These are phyloP conservation scores for Oryzias curvinotus DNA, from an alignment of 2,113 vertebrate species.

Conservation along the genomic window DNA sequence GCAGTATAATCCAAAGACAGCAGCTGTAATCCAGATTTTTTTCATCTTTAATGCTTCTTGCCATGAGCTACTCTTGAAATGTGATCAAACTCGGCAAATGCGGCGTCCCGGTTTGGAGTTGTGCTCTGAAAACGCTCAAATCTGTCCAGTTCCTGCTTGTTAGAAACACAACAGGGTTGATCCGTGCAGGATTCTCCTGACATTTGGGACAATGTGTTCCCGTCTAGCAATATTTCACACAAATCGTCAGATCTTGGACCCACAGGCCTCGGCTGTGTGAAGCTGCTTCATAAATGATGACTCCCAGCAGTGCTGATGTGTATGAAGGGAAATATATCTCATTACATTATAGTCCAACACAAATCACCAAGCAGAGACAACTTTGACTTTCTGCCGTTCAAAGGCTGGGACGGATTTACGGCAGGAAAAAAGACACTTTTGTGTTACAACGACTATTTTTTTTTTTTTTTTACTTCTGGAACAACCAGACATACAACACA, in stretches of 20 bases:
- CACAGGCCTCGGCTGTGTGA: neutral
- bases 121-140: neutral
- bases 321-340: neutral
- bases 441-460: neutral
- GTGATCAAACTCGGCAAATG: neutral
- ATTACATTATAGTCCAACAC: neutral
- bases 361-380: neutral
- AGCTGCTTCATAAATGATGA: constrained; percentile 1
- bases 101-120: neutral
- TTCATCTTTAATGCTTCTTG: neutral
- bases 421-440: no score
- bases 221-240: neutral
- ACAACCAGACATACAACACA: no score
- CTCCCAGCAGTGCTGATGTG: neutral
- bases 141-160: neutral
- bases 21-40: no score
- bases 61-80: neutral
- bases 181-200: neutral
- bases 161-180: neutral
- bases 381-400: neutral
- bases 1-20: no score
- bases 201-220: neutral
- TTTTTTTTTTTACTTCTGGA: neutral
- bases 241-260: neutral
- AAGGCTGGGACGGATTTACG: neutral